Base-by-base conservation (phyloP, 2,888 invertebrate species). In the Drosophila demipolita region DNA sequence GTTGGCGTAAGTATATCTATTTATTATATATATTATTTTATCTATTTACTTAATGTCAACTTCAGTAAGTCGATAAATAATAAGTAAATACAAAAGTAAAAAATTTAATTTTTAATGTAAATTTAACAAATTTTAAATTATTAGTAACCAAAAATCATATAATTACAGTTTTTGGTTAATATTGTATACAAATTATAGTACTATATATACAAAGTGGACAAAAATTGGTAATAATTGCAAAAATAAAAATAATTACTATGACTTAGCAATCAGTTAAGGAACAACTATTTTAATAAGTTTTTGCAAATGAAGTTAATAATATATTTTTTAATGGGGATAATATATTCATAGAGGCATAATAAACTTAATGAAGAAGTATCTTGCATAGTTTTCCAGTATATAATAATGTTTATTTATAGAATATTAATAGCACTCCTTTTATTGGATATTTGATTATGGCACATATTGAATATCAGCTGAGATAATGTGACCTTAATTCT, bases 1-100 rank as follows among this genome's bases (percentile, higher is more conserved):
- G 95, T 94, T 89, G 94, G 98, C 97, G 93, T 93, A 88, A 93
- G 93, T 92, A 63, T 17, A 6, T 5, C 17, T 49, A 29, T n/a
- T 49, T 50, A 29, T 3, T 5, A 20, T 12, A 23, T 15, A 20
- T 20, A 26, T 9, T 9, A 20, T 9, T 9, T 11, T 26, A 45
- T 53, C 0, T 2, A 12, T 5, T 8, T 15, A 3, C 1, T 45
- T 45, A 45, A 23, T 45, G 12, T 1, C 20, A 20, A 45, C 45
- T 7, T 23, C 17, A 54, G 23, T 9, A 23, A 23, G 15, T 11
- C 23, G 15, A 6, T 0, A 32, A 4, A 52, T 12, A 20, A 23
- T n/a, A 48, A 29, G 12, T 1, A 11, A 32, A 11, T 50, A 61
- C 17, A 45, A 12, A 45, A 45, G 7, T 12, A 12, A 3, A 12